Percentiles rank a stretch among this genome's conserved stretches.
phyloP scores from a whole-genome alignment of 2,888 invertebrate species.

The Chrysolina americana region DNA sequence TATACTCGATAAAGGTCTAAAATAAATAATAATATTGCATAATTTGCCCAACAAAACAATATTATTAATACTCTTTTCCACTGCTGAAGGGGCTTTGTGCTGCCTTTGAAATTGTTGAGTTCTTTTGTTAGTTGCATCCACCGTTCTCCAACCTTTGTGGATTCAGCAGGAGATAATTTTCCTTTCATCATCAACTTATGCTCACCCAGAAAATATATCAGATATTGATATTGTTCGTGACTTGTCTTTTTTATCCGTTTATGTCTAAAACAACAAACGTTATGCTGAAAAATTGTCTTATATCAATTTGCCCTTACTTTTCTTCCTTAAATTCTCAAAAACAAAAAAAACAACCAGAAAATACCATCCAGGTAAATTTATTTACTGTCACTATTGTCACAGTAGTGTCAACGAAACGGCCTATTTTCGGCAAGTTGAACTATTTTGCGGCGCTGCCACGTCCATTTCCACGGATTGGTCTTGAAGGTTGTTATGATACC shows the following conservation, averaged over 20 bases:
- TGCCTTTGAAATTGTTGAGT: no score
- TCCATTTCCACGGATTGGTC: conserved; percentile 6
- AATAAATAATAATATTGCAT: conserved; percentile 10
- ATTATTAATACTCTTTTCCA: no score
- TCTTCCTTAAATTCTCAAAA: background rate
- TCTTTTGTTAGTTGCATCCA: no score
- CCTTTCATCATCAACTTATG: no score
- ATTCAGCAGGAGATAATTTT: no score
- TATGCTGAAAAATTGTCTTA: background rate
- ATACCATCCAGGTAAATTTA: no score
- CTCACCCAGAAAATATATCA: no score
- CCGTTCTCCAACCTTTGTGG: no score
- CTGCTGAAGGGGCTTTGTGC: no score
- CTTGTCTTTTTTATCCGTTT: background rate
- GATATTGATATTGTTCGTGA: no score
- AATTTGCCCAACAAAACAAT: conserved; percentile 13
- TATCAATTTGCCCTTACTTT: background rate
- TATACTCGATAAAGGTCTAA: background rate
- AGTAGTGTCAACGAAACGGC: no score
- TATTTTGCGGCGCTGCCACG: background rate
- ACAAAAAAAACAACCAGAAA: background rate
- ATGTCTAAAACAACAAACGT: background rate
- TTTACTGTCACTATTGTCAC: background rate
- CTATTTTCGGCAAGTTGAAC: background rate
- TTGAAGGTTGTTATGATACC: conserved; percentile 11